Evolutionary conservation across 2,797 vertebrate genomes (phyloP).

Genomic region (Iguana delicatissima): DNA sequence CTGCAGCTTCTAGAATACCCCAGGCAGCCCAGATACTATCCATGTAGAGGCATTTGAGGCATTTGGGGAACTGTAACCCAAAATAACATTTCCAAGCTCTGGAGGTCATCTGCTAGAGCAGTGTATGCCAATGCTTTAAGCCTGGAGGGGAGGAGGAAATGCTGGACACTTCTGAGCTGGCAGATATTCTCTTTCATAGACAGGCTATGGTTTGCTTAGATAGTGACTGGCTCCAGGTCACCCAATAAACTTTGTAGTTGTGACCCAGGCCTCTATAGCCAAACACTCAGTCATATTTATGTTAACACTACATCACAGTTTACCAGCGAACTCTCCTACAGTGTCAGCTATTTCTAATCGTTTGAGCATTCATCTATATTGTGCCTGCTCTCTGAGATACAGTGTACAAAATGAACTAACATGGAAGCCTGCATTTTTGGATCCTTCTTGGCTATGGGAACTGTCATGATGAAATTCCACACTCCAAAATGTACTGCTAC

Average conservation of each 20-base stretch:
- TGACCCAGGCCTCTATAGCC: neutral
- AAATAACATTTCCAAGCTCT: no score
- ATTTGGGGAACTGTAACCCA: no score
- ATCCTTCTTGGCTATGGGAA: neutral
- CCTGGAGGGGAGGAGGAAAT: neutral
- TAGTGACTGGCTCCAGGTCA: neutral
- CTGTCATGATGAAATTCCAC: neutral
- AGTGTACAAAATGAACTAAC: neutral
- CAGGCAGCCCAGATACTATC: neutral
- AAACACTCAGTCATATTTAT: neutral
- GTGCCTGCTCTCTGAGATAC: neutral
- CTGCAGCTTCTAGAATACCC: no score
- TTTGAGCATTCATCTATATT: neutral
- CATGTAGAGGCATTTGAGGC: neutral
- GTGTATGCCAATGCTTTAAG: neutral
- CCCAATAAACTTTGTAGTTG: neutral
- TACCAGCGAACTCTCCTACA: neutral
- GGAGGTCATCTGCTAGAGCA: neutral
- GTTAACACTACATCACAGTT: neutral
- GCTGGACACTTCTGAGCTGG: neutral
- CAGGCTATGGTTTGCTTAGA: neutral
- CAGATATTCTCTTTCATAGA: neutral
- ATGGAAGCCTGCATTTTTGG: neutral
- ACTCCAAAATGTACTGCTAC: neutral
- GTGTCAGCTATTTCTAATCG: neutral